A percentile compares a stretch with the other conserved stretches of the same genome.
Evolutionary conservation across 1,140 invertebrate genomes (phyloP).

Genomic region (Drosophila orosa): DNA sequence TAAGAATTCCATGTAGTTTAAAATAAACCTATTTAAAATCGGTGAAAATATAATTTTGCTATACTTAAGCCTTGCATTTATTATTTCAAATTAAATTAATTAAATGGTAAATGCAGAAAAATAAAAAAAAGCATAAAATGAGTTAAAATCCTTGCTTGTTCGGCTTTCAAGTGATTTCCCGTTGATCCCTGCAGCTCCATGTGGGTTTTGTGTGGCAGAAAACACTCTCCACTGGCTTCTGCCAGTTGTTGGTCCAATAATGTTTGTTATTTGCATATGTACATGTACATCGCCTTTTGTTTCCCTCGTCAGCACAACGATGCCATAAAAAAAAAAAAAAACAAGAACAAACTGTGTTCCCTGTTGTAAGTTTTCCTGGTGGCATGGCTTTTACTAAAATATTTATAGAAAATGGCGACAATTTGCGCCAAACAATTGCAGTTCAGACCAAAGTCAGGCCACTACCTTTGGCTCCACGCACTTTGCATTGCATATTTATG

Average conservation of each 20-base stretch:
- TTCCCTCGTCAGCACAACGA: slow-evolving; percentile 54
- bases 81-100: neutral
- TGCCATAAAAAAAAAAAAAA: slow-evolving; percentile 44
- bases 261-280: slow-evolving; percentile 52
- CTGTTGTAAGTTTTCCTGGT: slow-evolving; percentile 36
- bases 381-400: slow-evolving; percentile 52
- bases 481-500: slow-evolving; percentile 69
- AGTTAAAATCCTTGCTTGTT: neutral
- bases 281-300: slow-evolving; percentile 44
- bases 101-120: neutral
- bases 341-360: slow-evolving; percentile 34
- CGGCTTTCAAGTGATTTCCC: neutral
- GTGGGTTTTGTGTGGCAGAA: neutral
- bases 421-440: slow-evolving; percentile 67
- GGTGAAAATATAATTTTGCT: no score
- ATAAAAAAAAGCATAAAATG: neutral
- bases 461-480: slow-evolving; percentile 23
- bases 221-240: neutral
- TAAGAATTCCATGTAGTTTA: no score
- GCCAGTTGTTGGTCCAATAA: slow-evolving; percentile 37
- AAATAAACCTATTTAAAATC: neutral
- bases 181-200: neutral
- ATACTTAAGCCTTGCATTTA: neutral
- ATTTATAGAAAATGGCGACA: slow-evolving; percentile 71
- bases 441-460: slow-evolving; percentile 23